Base-by-base conservation (phyloP, 1,140 invertebrate genomes). In the Drosophila pandora region DNA sequence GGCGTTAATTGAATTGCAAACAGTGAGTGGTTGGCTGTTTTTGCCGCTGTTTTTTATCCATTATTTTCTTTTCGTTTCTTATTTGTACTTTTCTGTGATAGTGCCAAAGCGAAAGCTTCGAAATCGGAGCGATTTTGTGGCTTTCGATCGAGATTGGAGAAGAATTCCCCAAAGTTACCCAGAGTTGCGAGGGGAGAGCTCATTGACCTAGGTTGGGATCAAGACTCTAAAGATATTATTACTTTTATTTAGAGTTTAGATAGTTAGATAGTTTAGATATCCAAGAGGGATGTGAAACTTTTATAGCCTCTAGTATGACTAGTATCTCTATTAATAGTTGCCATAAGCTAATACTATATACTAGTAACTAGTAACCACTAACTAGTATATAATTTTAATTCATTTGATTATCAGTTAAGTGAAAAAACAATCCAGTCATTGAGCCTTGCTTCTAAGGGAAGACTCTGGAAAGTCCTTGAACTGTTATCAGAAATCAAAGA, bases 1-100 rank as follows among this genome's bases (percentile, higher is more conserved):
- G 63, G 69, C 70, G 75, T 88, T 88, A 88, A 88, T 88, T 88
- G 79, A 88, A 88, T 88, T 88, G 83, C 83, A 88, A 88, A 88
- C 72, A 88, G 61, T 53, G 49, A 17, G 13, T 21, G 41, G 8
- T 43, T 13, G 17, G 41, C 4, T 10, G 8, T 43, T 43, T 43
- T 21, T 43, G 3, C 9, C 0, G 7, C 12, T 17, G 17, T 17
- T 17, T 17, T 17, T 17, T 17, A 17, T 17, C 17, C 17, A 17
- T 17, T 17, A 17, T 17, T 47, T 55, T 30, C 32, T 17, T 25
- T 47, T 13, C 30, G 41, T 37, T 47, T 37, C 23, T 37, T 34
- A 23, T 64, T 60, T 41, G n/a, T 30, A 3, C 41, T 41, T 52
- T 47, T 43, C 32, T 49, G 39, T 32, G 62, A 13, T n/a, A 60